Base-by-base conservation (phyloP, 2,113 vertebrate species). In the Pelodiscus sinensis region DNA sequence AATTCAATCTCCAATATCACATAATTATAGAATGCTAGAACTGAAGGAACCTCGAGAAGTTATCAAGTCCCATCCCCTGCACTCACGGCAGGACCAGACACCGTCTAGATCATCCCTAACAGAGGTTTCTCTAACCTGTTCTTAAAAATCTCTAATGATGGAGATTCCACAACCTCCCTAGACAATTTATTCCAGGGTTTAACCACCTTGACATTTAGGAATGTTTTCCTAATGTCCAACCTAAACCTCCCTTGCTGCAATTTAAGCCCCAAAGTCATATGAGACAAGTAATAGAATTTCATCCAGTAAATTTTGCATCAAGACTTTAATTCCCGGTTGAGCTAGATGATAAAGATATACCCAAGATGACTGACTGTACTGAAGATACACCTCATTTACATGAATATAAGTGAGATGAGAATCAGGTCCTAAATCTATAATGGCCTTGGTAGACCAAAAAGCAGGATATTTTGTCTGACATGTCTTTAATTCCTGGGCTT, bases 401-500 rank as follows among this genome's bases (percentile, higher is more conserved):
- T 85, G 58, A 25, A 62, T 83, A 16, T 91, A 80, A 88, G 87
- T 81, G 55, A 92, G 65, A 90, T 81, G 71, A 85, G 6, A 54
- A 88, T 80, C 38, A 18, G 62, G 80, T 85, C 86, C 78, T 60
- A 91, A 90, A 93, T 25, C n/a, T 84, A 2, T 31, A 50, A 77
- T 86, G 38, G 16, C 5, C 9, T 44, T 75, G n/a, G 10, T 55
- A 50, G 24, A 68, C 81, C 84, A 18, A 0, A 85, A 93, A 89
- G 65, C 50, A 73, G 86, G 55, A 77, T 90, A 91, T 90, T 92
- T 93, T 89, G 8, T 54, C 85, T 83, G 78, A 8, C 82, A 86
- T 60, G 71, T 92, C 84, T 95, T 95, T 93, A 93, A 90, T 84
- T 95, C 84, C 95, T 93, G 50, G 93, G 82, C 84, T 90, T 15